phyloP scores from a whole-genome alignment of 2,888 invertebrate genomes.

The Hanleya hanleyi region DNA sequence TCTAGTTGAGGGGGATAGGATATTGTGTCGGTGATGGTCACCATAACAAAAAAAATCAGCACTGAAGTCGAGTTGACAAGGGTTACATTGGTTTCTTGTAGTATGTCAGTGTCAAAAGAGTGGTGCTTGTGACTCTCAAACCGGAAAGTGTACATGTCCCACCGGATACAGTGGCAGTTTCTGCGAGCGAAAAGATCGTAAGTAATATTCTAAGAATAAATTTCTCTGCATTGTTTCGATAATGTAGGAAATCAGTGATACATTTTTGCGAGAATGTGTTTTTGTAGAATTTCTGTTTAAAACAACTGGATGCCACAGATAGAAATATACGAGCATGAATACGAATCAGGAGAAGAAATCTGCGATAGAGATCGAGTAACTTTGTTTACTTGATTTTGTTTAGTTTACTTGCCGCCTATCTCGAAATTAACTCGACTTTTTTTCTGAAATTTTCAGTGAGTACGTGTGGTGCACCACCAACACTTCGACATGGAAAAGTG shows the following conservation, averaged over 20 bases:
- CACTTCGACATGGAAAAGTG: not conserved
- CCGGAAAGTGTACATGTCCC: not conserved
- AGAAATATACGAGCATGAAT: too few relatives aligned
- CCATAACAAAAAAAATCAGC: too few relatives aligned
- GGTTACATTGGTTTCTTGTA: not conserved
- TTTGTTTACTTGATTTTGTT: not conserved
- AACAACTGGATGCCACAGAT: too few relatives aligned
- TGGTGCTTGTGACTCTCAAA: not conserved
- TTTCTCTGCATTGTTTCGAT: not conserved
- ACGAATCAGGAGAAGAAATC: not conserved
- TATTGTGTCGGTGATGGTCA: too few relatives aligned
- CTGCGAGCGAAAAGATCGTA: not conserved
- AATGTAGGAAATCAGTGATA: too few relatives aligned
- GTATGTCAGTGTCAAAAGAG: conserved; percentile 1
- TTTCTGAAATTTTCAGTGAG: not conserved
- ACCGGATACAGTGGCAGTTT: not conserved
- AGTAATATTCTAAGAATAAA: not conserved
- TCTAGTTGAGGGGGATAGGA: too few relatives aligned
- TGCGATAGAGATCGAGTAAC: not conserved
- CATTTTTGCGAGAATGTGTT: too few relatives aligned
- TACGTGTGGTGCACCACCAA: not conserved
- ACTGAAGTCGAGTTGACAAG: too few relatives aligned
- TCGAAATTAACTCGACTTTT: too few relatives aligned
- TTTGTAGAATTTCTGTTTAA: too few relatives aligned
- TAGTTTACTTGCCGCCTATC: not conserved